A percentile compares a stretch with the other conserved stretches of the same genome.
phyloP scores from a whole-genome alignment of 2,888 invertebrate species.

The Rutpela maculata region DNA sequence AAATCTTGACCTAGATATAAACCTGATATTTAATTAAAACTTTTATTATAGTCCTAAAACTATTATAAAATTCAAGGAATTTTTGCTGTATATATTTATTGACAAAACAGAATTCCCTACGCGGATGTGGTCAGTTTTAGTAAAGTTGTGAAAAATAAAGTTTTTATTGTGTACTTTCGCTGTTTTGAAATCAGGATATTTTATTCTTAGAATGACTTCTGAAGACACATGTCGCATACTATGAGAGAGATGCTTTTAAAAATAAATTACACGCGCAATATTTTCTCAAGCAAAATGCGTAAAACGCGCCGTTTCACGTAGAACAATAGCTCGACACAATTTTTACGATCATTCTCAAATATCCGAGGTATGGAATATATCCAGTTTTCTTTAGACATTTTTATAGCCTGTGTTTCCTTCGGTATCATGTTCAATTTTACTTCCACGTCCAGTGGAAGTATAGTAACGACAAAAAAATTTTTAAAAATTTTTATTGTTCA shows the following conservation, averaged over 20 bases:
- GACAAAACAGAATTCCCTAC: conserved; percentile 9
- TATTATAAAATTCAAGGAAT: not conserved
- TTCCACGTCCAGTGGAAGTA: too few species aligned
- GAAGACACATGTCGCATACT: not conserved
- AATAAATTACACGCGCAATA: not conserved
- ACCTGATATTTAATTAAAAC: not conserved
- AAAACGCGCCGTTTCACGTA: not conserved
- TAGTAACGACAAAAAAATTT: too few species aligned
- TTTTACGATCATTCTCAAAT: not conserved
- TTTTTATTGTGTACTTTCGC: not conserved
- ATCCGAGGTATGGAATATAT: not conserved
- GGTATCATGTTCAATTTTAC: not conserved
- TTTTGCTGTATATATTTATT: not conserved
- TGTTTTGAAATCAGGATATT: conserved; percentile 5
- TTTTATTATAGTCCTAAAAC: not conserved
- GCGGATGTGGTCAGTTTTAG: conserved; percentile 20
- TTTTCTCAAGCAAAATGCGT: not conserved
- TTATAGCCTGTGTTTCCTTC: not conserved
- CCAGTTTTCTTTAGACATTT: too few species aligned
- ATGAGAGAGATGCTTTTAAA: not conserved
- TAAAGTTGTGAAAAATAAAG: conserved; percentile 7
- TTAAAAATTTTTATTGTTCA: too few species aligned
- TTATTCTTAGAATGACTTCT: not conserved
- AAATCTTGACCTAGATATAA: not conserved
- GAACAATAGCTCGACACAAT: not conserved